phyloP scores from a whole-genome alignment of 30 jellyfish, hydroid and myxozoan genomes.

The Euphysa ruthae region DNA sequence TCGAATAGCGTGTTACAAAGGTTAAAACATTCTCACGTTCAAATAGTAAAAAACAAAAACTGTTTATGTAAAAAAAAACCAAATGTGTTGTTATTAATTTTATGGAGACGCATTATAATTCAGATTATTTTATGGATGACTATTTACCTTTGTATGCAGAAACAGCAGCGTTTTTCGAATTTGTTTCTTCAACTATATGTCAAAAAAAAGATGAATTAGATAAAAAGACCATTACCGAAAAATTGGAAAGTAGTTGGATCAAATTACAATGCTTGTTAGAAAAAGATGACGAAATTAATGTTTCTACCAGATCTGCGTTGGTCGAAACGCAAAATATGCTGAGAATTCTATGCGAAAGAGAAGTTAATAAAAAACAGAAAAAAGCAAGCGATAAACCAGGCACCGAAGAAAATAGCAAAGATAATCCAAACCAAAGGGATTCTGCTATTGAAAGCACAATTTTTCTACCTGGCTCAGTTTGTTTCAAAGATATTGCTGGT shows the following conservation, averaged over 20 bases:
- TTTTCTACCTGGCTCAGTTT: slow-evolving; percentile 50
- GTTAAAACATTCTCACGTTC: too few species aligned
- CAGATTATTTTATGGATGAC: background rate
- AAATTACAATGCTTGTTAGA: slow-evolving; percentile 14
- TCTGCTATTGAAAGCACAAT: slow-evolving; percentile 63
- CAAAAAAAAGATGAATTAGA: background rate
- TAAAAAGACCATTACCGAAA: background rate
- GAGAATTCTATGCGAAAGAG: background rate
- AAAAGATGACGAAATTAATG: slow-evolving; percentile 2
- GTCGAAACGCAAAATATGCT: background rate
- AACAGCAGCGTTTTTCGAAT: slow-evolving; percentile 9
- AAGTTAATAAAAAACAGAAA: background rate
- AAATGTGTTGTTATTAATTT: too few species aligned
- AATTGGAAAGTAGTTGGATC: slow-evolving; percentile 4
- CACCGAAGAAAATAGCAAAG: background rate
- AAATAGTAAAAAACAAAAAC: too few species aligned
- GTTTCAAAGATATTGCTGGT: slow-evolving; percentile 84
- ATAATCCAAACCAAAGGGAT: slow-evolving; percentile 26
- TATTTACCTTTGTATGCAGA: background rate
- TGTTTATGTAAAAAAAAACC: too few species aligned
- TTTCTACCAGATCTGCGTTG: background rate
- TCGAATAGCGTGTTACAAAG: too few species aligned
- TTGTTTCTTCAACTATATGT: background rate
- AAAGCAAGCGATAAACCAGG: background rate
- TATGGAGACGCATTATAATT: too few species aligned